phyloP scores from a whole-genome alignment of 2,888 invertebrate species.

The Drosophila histrio region DNA sequence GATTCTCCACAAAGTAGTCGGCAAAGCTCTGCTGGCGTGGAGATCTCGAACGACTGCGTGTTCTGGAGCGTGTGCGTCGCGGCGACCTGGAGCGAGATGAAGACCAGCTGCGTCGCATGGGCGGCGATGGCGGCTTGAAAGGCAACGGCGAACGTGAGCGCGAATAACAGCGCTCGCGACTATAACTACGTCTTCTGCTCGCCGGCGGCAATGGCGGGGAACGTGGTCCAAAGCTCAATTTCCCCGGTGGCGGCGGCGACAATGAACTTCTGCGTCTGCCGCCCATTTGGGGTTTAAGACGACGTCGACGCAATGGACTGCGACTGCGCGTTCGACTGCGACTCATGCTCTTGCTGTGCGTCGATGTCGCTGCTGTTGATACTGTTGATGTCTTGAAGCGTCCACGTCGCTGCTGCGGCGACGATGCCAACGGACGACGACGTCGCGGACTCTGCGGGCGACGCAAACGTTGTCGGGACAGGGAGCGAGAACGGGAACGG shows the following conservation, averaged over 20 bases:
- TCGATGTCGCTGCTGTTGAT: conserved; percentile 48
- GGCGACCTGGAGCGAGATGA: conserved; percentile 55
- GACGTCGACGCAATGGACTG: conserved; percentile 69
- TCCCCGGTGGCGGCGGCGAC: conserved; percentile 56
- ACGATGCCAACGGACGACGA: conserved; percentile 54
- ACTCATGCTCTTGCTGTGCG: conserved; percentile 70
- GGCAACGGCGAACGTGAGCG: conserved; percentile 82
- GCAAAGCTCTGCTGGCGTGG: conserved; percentile 35
- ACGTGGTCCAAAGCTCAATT: conserved; percentile 57
- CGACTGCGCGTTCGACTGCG: conserved; percentile 80
- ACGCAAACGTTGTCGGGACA: conserved; percentile 50
- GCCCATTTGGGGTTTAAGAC: conserved; percentile 21
- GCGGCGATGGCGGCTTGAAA: conserved; percentile 83
- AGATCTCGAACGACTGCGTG: conserved; percentile 41
- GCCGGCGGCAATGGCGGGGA: conserved; percentile 71
- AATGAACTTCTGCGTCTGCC: conserved; percentile 69
- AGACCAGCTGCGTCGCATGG: conserved; percentile 80
- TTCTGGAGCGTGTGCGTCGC: conserved; percentile 34
- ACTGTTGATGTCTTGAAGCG: too few relatives aligned
- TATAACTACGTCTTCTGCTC: conserved; percentile 65
- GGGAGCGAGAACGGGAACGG: conserved; percentile 43
- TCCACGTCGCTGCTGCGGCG: conserved; percentile 40
- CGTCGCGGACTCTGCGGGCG: conserved; percentile 66
- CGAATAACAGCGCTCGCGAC: conserved; percentile 76
- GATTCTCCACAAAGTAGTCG: conserved; percentile 67